Conservation (phyloP, 2,888 invertebrate genomes). For the Lathronympha strigana region DNA sequence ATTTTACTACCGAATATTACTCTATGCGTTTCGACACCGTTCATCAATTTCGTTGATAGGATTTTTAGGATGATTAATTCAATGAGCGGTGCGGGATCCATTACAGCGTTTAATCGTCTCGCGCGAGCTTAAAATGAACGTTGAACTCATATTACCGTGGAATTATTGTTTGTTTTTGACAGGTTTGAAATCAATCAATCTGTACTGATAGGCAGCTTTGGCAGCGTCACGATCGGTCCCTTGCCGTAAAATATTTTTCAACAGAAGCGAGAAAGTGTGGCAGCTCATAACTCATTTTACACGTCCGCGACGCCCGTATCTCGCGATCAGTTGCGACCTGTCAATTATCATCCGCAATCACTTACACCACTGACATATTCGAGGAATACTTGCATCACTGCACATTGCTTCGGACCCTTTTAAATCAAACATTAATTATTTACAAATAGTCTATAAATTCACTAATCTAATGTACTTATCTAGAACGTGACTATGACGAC, state of each 20-base stretch:
- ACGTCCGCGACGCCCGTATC: slow-evolving; percentile 54
- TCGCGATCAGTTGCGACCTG: slow-evolving; percentile 64
- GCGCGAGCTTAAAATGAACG: slow-evolving; percentile 43
- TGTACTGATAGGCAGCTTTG: slow-evolving; percentile 23
- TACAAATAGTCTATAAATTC: slow-evolving; percentile 73
- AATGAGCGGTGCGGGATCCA: slow-evolving; percentile 59
- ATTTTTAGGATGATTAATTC: slow-evolving; percentile 71
- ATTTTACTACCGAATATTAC: slow-evolving; percentile 73
- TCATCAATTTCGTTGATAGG: slow-evolving; percentile 73
- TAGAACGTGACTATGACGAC: slow-evolving; percentile 77
- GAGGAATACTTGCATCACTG: slow-evolving; percentile 44
- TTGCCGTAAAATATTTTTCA: slow-evolving; percentile 51
- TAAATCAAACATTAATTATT: slow-evolving; percentile 64
- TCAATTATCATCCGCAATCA: slow-evolving; percentile 66
- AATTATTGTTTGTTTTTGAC: slow-evolving; percentile 32
- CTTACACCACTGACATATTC: slow-evolving; percentile 47
- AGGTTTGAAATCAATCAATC: slow-evolving; percentile 35
- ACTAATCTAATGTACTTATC: slow-evolving; percentile 59
- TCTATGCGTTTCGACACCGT: slow-evolving; percentile 69
- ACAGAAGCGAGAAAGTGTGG: slow-evolving; percentile 60
- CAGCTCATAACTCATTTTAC: slow-evolving; percentile 63
- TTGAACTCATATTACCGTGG: slow-evolving; percentile 41
- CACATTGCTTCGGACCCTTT: slow-evolving; percentile 58
- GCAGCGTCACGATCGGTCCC: slow-evolving; percentile 33
- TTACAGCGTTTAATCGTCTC: slow-evolving; percentile 54